phyloP scores from a whole-genome alignment of 2,888 invertebrate genomes.

The Eupelmus urozonus region DNA sequence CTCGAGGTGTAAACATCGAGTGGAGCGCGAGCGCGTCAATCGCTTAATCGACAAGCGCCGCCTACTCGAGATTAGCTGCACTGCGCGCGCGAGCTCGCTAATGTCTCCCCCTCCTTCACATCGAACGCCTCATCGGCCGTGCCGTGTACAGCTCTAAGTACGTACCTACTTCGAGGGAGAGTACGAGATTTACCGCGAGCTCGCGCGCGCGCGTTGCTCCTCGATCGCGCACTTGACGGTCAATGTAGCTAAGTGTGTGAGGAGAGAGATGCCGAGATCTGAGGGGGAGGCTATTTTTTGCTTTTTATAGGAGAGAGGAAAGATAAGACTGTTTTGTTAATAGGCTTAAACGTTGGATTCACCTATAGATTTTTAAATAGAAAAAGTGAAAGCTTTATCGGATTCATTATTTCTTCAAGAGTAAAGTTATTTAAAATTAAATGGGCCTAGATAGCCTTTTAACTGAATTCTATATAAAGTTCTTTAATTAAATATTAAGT shows the following conservation, averaged over 20 bases:
- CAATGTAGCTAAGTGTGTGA: constrained; percentile 7
- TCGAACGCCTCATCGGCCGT: constrained; percentile 53
- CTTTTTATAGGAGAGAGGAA: too few species aligned
- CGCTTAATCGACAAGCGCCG: constrained; percentile 45
- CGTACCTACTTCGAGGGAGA: constrained; percentile 28
- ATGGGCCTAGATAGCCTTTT: too few species aligned
- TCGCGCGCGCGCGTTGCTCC: too few species aligned
- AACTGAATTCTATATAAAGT: too few species aligned
- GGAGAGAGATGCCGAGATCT: background rate
- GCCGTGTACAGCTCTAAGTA: constrained; percentile 25
- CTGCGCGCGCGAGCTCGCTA: constrained; percentile 16
- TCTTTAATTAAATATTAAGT: too few species aligned
- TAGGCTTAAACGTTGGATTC: too few species aligned
- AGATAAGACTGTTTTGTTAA: too few species aligned
- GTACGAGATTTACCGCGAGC: constrained; percentile 27
- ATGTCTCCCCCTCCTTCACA: constrained; percentile 19
- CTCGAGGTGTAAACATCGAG: constrained; percentile 48
- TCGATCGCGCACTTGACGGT: background rate
- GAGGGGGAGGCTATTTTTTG: too few species aligned
- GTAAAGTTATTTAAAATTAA: too few species aligned
- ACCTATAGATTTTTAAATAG: too few species aligned
- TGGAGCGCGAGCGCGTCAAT: constrained; percentile 35
- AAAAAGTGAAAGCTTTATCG: too few species aligned
- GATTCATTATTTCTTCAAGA: too few species aligned
- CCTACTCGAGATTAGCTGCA: constrained; percentile 49